Evolutionary conservation across 2,888 invertebrate species (phyloP).

Genomic region (Stenchaetothrips biformis): DNA sequence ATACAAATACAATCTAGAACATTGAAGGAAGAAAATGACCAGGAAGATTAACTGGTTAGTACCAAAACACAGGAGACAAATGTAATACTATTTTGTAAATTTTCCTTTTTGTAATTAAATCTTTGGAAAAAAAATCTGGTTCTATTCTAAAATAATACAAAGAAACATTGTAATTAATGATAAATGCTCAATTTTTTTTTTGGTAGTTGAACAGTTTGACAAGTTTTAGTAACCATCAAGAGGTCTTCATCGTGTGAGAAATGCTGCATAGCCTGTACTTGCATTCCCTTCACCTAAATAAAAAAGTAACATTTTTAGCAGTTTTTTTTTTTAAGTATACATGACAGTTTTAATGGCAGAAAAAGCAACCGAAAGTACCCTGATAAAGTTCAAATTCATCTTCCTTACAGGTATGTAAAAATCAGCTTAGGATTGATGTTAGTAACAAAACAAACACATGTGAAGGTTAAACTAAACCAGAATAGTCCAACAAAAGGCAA

Average conservation of each 20-base stretch:
- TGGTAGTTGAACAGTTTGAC: not conserved
- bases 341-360: no score
- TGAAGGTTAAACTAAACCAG: not conserved
- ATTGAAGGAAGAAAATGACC: not conserved
- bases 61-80: not conserved
- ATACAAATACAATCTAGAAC: not conserved
- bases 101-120: not conserved
- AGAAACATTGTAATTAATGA: not conserved
- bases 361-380: not conserved
- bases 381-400: not conserved
- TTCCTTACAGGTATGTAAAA: not conserved
- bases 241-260: not conserved
- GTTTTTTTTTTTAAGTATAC: no score
- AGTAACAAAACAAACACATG: constrained; percentile 13
- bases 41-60: not conserved
- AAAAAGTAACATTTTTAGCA: no score
- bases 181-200: not conserved
- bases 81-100: not conserved
- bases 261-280: not conserved
- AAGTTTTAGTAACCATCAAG: no score
- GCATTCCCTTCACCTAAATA: no score
- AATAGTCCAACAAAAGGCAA: not conserved
- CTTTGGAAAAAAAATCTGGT: not conserved
- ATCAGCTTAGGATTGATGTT: not conserved
- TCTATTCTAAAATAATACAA: not conserved